Base-by-base conservation (phyloP, 35 echinoderm and acorn worm genomes). In the Apostichopus californicus region DNA sequence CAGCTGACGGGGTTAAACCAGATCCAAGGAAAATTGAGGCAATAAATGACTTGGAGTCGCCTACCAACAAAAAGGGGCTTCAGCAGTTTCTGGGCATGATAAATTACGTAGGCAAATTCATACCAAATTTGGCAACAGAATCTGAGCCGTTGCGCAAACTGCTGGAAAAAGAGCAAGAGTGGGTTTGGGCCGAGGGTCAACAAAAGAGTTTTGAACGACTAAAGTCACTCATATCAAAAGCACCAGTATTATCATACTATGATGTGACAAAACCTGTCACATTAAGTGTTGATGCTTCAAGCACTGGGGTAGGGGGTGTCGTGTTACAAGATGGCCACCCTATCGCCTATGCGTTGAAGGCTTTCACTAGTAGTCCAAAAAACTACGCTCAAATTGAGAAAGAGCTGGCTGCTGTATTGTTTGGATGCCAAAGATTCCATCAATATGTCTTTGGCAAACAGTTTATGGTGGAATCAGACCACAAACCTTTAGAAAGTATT, bases 371-470 rank as follows among this genome's bases (percentile, higher is more conserved):
- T 2, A 12, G 12, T 13, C 79, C 88, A 68, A 93, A 17, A 3
- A 90, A 63, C 0, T 93, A 93, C 52, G 92, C 83, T 0, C 82
- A 77, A 88, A 89, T 93, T 18, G 92, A 93, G 28, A 93, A 93
- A 86, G 83, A 93, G 71, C 34, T 89, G 25, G 81, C 57, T 6
- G 92, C 84, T 24, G 54, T 93, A 9, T 4, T 90, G 14, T 88
- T 78, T 59, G 28, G 70, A 18, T 78, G 58, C 11, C 58, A 60
- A 60, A 60, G 11, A 60, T 60, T 60, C 58, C 91, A 92, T 66
- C 18, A 93, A 55, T 93, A 89, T 46, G 26, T 93, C 4, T 88
- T 88, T 65, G 85, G 81, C 9, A 77, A 60, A 61, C 53, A 73
- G 54, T 54, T 89, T 7, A 75, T 79, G 6, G 86, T 93, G 21